Evolutionary conservation across 2,888 invertebrate species (phyloP), one percentile per base, ranked within the genome.

Genomic region (Heliconius hortense): DNA sequence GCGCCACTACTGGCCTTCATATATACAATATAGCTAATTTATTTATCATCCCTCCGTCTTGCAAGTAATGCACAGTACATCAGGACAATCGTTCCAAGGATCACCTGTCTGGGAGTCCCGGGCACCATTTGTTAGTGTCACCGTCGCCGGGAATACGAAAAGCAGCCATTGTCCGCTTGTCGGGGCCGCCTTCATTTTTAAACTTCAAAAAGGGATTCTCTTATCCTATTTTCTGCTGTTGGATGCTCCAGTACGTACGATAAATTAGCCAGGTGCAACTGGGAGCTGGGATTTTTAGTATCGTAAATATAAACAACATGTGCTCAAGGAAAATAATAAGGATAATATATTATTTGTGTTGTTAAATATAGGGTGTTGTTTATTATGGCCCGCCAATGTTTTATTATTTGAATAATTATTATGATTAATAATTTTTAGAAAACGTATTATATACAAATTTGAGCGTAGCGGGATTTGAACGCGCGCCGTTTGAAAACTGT

Each of bases 31-130:
- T 13, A 66, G 66, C 15, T 43, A 15, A 66, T 66, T 39, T 66
- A 66, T 66, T 66, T 39, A 24, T 39, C 39, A 66, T 66, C 15
- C 71, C 43, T 35, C 39, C 71, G 39, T 39, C 43, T 60, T 26
- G 71, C 71, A 39, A 59, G 43, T 39, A 62, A 59, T 39, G 59
- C 70, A 73, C 56, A 28, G 35, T 60, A 74, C 74, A 31, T 64
- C 48, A 35, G 87, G 88, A 83, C 89, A 87, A 84, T 87, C 87
- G 82, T 83, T 56, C 77, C 81, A 84, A 85, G 88, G 87, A 90
- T 91, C 91, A 90, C 90, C 91, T 90, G 90, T 90, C 90, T 86
- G 85, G 88, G 87, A 88, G 87, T 88, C 89, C 86, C 85, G 82
- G 31, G 71, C 63, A 74, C 67, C 80, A 77, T 80, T 80, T 77